A percentile compares a stretch with the other conserved stretches of the same genome.
phyloP scores from a whole-genome alignment of 2,113 vertebrate genomes.

The Electrona antarctica region DNA sequence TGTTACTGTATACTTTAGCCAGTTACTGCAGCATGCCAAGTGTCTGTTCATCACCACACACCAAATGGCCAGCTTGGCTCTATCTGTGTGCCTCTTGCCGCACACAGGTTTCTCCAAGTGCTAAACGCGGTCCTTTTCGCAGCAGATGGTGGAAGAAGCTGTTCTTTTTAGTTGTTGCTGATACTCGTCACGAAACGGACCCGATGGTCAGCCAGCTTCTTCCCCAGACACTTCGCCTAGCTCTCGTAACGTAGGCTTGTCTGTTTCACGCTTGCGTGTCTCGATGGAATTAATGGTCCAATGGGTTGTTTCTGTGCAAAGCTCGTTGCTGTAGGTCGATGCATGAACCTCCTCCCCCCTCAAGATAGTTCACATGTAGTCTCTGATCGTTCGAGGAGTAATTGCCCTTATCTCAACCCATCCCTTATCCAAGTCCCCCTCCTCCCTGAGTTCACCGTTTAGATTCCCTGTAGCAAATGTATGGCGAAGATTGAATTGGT shows the following conservation, averaged over 20 bases:
- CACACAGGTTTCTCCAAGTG: conserved; percentile 13
- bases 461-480: conserved; percentile 33
- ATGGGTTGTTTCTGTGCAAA: conserved; percentile 6
- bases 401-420: conserved; percentile 7
- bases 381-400: conserved; percentile 12
- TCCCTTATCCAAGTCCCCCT: not conserved
- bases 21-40: conserved; percentile 16
- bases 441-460: conserved; percentile 13
- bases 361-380: conserved; percentile 22
- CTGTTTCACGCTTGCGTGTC: too few relatives aligned
- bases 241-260: not conserved
- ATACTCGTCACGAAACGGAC: conserved; percentile 22
- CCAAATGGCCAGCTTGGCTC: not conserved
- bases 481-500: conserved; percentile 24
- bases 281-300: not conserved
- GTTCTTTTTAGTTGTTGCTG: conserved; percentile 40
- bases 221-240: conserved; percentile 17
- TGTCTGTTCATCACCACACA: conserved; percentile 11
- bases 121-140: conserved; percentile 41
- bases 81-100: conserved; percentile 26
- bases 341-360: not conserved
- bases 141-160: conserved; percentile 53
- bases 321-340: conserved; percentile 40
- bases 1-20: conserved; percentile 35
- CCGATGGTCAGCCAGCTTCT: not conserved